Base-by-base conservation (phyloP, 2,113 vertebrate genomes). In the Ramphastos sulfuratus region DNA sequence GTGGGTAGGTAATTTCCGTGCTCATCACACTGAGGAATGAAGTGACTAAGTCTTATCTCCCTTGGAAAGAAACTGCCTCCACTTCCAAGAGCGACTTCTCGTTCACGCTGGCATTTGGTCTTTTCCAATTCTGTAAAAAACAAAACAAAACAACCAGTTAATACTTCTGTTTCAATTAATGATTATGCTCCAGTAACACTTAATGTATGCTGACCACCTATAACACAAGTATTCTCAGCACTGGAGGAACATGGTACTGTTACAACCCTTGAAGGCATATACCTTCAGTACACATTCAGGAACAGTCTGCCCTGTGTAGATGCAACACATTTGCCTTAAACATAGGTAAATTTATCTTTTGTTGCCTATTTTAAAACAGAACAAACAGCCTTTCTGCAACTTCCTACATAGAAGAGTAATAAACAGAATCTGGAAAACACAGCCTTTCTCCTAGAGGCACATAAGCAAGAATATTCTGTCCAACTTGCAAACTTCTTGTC, bases 11-110 rank as follows among this genome's bases (percentile, higher is more conserved):
- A 99, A 65, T 97, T 97, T 1, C 99, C 99, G 1, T 98, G 97
- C 20, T 97, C 97, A 14, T 99, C 98, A 84, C 99, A 99, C 30
- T 97, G 89, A 1, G 99, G 99, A 76, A 99, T 70, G 67, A 98
- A 99, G 25, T 97, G 96, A 25, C 97, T 97, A 3, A 82, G 50
- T 35, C 94, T 95, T 4, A 96, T 93, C 4, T 94, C 97, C 31
- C 97, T 97, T 0, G 82, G 86, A 37, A 92, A 96, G 3, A 44
- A 78, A 14, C 18, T 56, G 7, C 92, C 92, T 17, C 85, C 67
- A 1, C 80, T 69, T 33, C 94, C 94, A 16, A 98, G 94, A 48
- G 98, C 31, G 55, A 91, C 97, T 58, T 99, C 98, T 19, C 97
- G 97, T 80, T 99, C 98, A 5, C 2, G 96, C 87, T 98, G 98